Evolutionary conservation across 1,140 invertebrate genomes (phyloP).

Genomic region (Mactra quadrangularis): DNA sequence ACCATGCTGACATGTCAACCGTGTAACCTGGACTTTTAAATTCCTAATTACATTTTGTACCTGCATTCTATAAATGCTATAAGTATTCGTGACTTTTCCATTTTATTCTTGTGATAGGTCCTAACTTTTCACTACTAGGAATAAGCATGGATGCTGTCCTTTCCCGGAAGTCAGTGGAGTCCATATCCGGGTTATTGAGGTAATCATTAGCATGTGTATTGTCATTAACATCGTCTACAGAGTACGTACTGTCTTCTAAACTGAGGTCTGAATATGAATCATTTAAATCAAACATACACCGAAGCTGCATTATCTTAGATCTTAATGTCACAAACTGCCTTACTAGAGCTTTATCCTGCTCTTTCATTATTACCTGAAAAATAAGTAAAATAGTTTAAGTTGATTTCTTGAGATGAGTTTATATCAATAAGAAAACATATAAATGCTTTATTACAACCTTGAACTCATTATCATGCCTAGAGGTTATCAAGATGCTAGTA

Average conservation of each 20-base stretch:
- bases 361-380: conserved; percentile 75
- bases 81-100: conserved; percentile 75
- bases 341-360: conserved; percentile 75
- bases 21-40: too few species aligned
- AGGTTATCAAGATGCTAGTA: too few species aligned
- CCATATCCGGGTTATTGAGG: conserved; percentile 36
- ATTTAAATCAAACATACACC: conserved; percentile 68
- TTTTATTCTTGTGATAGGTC: conserved; percentile 63
- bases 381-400: conserved; percentile 26
- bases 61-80: too few species aligned
- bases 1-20: too few species aligned
- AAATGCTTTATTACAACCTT: too few species aligned
- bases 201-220: conserved; percentile 15
- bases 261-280: conserved; percentile 73
- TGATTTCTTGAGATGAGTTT: too few species aligned
- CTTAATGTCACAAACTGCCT: conserved; percentile 76
- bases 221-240: conserved; percentile 67
- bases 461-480: too few species aligned
- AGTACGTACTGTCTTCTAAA: conserved; percentile 71
- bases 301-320: conserved; percentile 74
- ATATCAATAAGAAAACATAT: too few species aligned
- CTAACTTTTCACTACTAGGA: conserved; percentile 58
- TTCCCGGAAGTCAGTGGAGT: conserved; percentile 63
- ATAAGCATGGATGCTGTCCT: conserved; percentile 70
- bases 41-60: too few species aligned